A percentile compares a stretch with the other conserved stretches of the same genome.
phyloP scores from a whole-genome alignment of 2,888 invertebrate species.

The Megaustenia siamemsis region DNA sequence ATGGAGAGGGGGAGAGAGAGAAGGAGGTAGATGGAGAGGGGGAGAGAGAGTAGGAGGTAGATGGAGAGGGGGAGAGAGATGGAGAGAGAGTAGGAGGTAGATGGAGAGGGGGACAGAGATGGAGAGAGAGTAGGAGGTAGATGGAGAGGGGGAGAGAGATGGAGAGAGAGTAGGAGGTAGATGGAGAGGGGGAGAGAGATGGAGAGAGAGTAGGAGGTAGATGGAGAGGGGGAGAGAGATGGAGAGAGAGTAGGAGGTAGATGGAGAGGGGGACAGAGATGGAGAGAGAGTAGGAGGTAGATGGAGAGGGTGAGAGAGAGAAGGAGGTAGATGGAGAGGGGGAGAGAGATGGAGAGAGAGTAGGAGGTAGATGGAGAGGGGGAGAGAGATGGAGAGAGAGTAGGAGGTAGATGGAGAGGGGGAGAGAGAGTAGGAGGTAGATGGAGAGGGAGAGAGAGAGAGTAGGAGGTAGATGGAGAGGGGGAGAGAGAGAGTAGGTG shows the following conservation, averaged over 20 bases:
- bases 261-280: background rate
- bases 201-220: background rate
- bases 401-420: background rate
- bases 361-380: background rate
- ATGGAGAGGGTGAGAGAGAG: background rate
- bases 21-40: background rate
- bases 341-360: background rate
- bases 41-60: background rate
- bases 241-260: background rate
- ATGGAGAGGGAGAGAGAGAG: background rate
- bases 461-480: no score
- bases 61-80: background rate
- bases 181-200: background rate
- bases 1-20: background rate
- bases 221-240: background rate
- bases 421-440: conserved; percentile 19
- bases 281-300: background rate
- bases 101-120: no score
- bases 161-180: no score
- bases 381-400: background rate
- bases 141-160: no score
- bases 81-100: no score
- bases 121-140: no score
- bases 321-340: background rate
- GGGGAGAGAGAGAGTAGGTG: no score